These are phyloP conservation scores for Meandrina meandrites DNA, from an alignment of 92 coral and sea anemone genomes.

Conservation along the genomic window DNA sequence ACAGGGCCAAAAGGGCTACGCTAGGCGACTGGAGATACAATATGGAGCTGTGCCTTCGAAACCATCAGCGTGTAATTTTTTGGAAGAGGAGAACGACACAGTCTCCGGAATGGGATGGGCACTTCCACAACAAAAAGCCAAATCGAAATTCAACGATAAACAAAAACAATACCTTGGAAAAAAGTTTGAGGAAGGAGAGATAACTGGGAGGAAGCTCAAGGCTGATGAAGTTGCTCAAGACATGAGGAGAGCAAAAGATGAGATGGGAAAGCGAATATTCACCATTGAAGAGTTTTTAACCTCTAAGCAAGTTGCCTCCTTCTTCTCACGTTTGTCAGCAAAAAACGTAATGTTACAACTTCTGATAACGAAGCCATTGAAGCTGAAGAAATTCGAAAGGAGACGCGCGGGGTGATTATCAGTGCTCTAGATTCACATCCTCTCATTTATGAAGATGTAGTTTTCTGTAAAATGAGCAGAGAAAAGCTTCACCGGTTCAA, in stretches of 20 bases:
- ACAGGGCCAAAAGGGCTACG: slow-evolving; percentile 19
- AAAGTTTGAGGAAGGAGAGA: slow-evolving; percentile 18
- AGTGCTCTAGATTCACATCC: slow-evolving; percentile 20
- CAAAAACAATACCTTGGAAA: slow-evolving; percentile 2
- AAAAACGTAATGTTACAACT: slow-evolving; percentile 25
- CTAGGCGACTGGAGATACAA: slow-evolving; percentile 8
- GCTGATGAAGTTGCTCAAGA: slow-evolving; percentile 16
- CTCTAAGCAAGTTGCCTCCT: slow-evolving; percentile 18
- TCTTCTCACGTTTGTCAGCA: slow-evolving; percentile 37
- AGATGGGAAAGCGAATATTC: slow-evolving; percentile 4
- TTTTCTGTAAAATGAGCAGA: slow-evolving; percentile 9
- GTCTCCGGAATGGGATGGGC: too few relatives aligned
- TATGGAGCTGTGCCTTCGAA: not conserved
- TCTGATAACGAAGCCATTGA: slow-evolving; percentile 35
- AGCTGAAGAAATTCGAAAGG: slow-evolving; percentile 22
- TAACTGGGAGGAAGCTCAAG: slow-evolving; percentile 1
- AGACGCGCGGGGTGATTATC: not conserved
- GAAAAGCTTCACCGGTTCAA: slow-evolving; percentile 24
- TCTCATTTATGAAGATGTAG: slow-evolving; percentile 18
- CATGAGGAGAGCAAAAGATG: slow-evolving; percentile 19
- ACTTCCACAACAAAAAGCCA: not conserved
- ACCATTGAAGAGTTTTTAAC: slow-evolving; percentile 9
- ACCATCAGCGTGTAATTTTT: not conserved
- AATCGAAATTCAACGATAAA: slow-evolving; percentile 13
- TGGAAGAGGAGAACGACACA: slow-evolving; percentile 21